Conservation (phyloP, 2,888 invertebrate species). For the Bugula neritina region DNA sequence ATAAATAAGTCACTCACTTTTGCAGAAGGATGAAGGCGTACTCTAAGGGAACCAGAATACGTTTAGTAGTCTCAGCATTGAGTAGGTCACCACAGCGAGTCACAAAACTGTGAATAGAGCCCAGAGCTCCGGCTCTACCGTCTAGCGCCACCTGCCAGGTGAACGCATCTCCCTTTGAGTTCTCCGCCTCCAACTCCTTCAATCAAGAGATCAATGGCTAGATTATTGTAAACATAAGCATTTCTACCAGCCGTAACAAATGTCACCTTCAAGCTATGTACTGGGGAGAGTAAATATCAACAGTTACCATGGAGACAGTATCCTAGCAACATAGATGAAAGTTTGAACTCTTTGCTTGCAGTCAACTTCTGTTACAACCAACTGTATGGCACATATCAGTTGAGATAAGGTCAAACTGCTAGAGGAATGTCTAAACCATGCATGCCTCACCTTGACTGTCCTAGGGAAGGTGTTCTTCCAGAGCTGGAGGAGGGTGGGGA, state of each 20-base stretch:
- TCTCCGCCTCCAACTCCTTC: slow-evolving; percentile 86
- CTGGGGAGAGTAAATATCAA: too few species aligned
- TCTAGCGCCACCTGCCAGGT: slow-evolving; percentile 95
- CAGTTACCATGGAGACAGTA: too few species aligned
- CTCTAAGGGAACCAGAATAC: slow-evolving; percentile 84
- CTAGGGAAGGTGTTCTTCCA: slow-evolving; percentile 98
- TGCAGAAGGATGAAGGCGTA: slow-evolving; percentile 89
- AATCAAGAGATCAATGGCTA: background rate
- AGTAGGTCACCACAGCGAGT: slow-evolving; percentile 79
- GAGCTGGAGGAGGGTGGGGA: slow-evolving; percentile 85
- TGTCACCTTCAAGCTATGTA: too few species aligned
- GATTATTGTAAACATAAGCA: background rate
- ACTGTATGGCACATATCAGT: too few species aligned
- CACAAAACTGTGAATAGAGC: slow-evolving; percentile 85
- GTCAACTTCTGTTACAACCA: too few species aligned
- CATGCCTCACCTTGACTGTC: slow-evolving; percentile 69
- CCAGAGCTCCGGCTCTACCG: slow-evolving; percentile 89
- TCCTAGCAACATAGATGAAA: too few species aligned
- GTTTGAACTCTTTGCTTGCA: too few species aligned
- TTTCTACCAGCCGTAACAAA: too few species aligned
- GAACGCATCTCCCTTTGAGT: slow-evolving; percentile 85
- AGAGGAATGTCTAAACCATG: too few species aligned
- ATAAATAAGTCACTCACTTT: too few species aligned
- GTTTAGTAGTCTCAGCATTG: slow-evolving; percentile 82
- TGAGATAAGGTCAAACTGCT: too few species aligned